Base-by-base conservation (phyloP, 2,888 invertebrate species). In the Phengaris arion region DNA sequence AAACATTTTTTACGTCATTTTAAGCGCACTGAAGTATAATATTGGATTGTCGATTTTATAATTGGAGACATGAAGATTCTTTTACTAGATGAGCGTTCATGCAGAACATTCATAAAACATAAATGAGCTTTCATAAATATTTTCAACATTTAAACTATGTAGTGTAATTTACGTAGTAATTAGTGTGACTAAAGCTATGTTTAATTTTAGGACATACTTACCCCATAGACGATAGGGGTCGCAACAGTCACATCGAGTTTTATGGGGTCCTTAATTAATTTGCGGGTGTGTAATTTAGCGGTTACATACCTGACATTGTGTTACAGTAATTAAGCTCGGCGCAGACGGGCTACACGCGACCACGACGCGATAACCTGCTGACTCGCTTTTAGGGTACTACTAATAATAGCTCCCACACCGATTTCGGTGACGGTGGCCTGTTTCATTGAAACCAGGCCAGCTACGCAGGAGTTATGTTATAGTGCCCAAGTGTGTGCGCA, bases 251-350 rank as follows among this genome's bases (percentile, higher is more conserved):
- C 64, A 64, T 64, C 10, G 10, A 52, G 52, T 12, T 64, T 64
- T 64, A 64, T 64, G 64, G 64, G 12, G 64, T 64, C 64, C 64
- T 12, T 45, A 64, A 64, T 64, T 64, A 64, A 64, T 64, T 64
- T 64, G 64, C 45, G 64, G 64, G 35, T 64, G 6, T 6, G 64
- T 64, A 64, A 64, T 64, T 64, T 12, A 45, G 35, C 64, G 64
- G 12, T 45, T 64, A 64, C 59, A 64, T 64, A 64, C 64, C 64
- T 64, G 64, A 64, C 64, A 15, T 64, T 64, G 35, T 45, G 64
- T 64, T 15, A 64, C 64, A 35, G 64, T 35, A 35, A 45, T 64
- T 64, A 64, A 64, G 12, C 52, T 52, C 52, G 1, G 10, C 4
- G 10, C 35, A 35, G 35, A 35, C 35, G 35, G 35, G 35, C 35